A percentile compares a stretch with the other conserved stretches of the same genome.
Conservation (phyloP, 2,113 vertebrate genomes). For the Numenius arquata region DNA sequence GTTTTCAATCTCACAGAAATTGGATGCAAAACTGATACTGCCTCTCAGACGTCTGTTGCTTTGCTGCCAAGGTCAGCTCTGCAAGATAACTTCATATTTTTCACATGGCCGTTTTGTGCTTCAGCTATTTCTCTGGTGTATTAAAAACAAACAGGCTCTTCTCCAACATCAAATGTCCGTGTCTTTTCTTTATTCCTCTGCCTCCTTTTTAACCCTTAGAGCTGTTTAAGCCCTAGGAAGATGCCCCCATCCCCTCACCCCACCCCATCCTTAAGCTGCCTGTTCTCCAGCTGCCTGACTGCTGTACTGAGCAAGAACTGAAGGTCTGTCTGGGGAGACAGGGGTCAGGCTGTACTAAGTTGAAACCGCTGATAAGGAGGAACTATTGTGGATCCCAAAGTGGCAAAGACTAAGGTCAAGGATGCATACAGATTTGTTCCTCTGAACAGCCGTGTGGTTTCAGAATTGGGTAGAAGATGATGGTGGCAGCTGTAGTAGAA, state of each 20-base stretch:
- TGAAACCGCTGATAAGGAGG: not conserved
- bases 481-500: not conserved
- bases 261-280: not conserved
- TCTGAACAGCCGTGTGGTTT: not conserved
- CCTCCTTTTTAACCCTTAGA: not conserved
- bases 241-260: too few relatives aligned
- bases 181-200: not conserved
- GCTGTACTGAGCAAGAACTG: not conserved
- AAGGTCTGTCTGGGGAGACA: not conserved
- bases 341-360: not conserved
- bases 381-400: not conserved
- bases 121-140: not conserved
- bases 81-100: not conserved
- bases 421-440: not conserved
- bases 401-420: not conserved
- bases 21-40: not conserved
- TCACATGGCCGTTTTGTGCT: not conserved
- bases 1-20: not conserved
- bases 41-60: not conserved
- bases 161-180: accelerated
- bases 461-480: not conserved
- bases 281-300: not conserved
- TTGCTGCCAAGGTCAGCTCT: conserved; percentile 51
- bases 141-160: not conserved
- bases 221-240: not conserved